Evolutionary conservation across 2,888 invertebrate genomes (phyloP).

Genomic region (Trichogramma dendrolimi): DNA sequence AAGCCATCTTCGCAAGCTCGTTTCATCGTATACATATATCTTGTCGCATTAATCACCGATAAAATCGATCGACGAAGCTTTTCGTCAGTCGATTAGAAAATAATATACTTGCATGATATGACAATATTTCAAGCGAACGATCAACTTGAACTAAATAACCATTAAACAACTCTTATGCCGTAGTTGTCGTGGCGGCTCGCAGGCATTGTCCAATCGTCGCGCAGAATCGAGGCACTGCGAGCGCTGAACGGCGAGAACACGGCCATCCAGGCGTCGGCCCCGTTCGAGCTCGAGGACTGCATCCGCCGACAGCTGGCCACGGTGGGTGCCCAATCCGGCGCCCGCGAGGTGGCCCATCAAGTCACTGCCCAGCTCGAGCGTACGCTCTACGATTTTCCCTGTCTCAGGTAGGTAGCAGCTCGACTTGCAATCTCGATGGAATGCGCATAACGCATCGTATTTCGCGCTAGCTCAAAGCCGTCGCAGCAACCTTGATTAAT

Average conservation of each 20-base stretch:
- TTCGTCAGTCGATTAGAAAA: too few relatives aligned
- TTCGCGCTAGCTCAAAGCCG: too few relatives aligned
- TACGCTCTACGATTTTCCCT: slow-evolving; percentile 90
- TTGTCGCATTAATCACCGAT: too few relatives aligned
- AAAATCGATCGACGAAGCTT: too few relatives aligned
- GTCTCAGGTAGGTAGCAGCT: slow-evolving; percentile 54
- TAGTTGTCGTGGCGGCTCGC: slow-evolving; percentile 44
- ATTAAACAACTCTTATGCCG: background rate
- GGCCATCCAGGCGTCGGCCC: slow-evolving; percentile 18
- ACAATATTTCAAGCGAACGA: too few relatives aligned
- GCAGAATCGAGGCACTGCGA: slow-evolving; percentile 42
- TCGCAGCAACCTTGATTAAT: too few relatives aligned
- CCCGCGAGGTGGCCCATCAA: slow-evolving; percentile 42
- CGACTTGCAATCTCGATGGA: background rate
- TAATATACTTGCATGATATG: too few relatives aligned
- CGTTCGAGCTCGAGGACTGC: slow-evolving; percentile 41
- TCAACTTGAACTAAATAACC: background rate
- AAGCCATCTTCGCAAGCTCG: too few relatives aligned
- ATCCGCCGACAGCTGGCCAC: slow-evolving; percentile 44
- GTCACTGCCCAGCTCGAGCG: slow-evolving; percentile 67
- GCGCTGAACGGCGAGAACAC: slow-evolving; percentile 38
- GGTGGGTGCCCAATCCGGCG: slow-evolving; percentile 41
- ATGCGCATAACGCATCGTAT: too few relatives aligned
- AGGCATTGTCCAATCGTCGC: slow-evolving; percentile 42
- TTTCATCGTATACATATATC: too few relatives aligned